Percentiles rank a stretch among this genome's conserved stretches.
phyloP scores from a whole-genome alignment of 1,140 invertebrate species.

The Diuraphis noxia region DNA sequence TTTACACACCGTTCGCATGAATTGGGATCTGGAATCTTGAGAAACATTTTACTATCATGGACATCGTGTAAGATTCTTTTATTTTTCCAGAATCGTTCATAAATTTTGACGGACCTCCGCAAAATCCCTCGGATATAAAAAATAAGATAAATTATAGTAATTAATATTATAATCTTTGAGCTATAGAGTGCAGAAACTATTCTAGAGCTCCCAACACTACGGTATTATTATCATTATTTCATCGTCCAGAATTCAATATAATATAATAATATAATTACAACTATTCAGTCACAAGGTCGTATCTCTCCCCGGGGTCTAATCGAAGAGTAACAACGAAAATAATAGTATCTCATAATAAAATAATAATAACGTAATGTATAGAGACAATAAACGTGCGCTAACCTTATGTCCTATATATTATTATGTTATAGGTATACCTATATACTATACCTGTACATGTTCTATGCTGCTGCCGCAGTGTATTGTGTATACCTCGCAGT shows the following conservation, averaged over 20 bases:
- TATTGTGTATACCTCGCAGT: background rate
- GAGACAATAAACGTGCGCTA: slow-evolving; percentile 44
- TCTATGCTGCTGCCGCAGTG: background rate
- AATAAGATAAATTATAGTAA: background rate
- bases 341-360: background rate
- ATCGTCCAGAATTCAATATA: background rate
- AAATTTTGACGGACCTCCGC: background rate
- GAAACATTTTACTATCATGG: slow-evolving; percentile 15
- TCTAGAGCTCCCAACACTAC: background rate
- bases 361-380: slow-evolving; percentile 25
- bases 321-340: background rate
- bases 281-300: slow-evolving; percentile 30
- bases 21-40: background rate
- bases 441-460: background rate
- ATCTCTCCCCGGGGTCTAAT: slow-evolving; percentile 20
- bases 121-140: background rate
- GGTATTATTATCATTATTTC: background rate
- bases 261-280: background rate
- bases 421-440: background rate
- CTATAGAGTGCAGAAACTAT: background rate
- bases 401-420: slow-evolving; percentile 43
- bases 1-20: too few relatives aligned
- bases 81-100: slow-evolving; percentile 16
- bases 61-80: slow-evolving; percentile 23
- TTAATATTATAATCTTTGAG: background rate